Conservation (phyloP, 64 coral and sea anemone species). For the Stylophora pistillata region DNA sequence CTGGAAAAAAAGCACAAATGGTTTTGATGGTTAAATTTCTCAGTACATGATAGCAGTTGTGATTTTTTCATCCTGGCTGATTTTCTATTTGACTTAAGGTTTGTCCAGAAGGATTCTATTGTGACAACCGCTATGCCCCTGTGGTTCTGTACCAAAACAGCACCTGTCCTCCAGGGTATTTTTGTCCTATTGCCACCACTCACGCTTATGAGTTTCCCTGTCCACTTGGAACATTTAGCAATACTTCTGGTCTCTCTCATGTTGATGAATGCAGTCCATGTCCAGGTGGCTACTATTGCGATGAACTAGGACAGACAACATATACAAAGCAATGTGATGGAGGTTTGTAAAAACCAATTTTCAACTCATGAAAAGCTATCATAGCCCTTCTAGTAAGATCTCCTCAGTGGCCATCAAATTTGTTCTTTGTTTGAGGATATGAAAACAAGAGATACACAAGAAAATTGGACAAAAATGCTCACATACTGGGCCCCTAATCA, state of each 20-base stretch:
- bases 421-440: no score
- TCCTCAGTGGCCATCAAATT: no score
- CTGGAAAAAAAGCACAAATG: no score
- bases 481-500: neutral
- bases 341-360: conserved; percentile 37
- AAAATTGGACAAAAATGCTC: no score
- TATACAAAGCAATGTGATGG: conserved; percentile 78
- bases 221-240: conserved; percentile 92
- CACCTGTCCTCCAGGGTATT: conserved; percentile 89
- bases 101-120: conserved; percentile 87
- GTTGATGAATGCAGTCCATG: conserved; percentile 81
- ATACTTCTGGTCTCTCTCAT: conserved; percentile 46
- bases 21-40: no score
- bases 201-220: conserved; percentile 80
- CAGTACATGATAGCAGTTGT: neutral
- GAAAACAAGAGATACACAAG: no score
- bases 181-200: conserved; percentile 77
- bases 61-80: neutral
- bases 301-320: conserved; percentile 84
- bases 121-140: conserved; percentile 89
- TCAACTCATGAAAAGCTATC: no score
- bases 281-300: conserved; percentile 91
- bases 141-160: conserved; percentile 95
- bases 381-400: no score
- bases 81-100: conserved; percentile 32